phyloP scores from a whole-genome alignment of 2,113 vertebrate species.

The Cyprinodon brontotheroides region DNA sequence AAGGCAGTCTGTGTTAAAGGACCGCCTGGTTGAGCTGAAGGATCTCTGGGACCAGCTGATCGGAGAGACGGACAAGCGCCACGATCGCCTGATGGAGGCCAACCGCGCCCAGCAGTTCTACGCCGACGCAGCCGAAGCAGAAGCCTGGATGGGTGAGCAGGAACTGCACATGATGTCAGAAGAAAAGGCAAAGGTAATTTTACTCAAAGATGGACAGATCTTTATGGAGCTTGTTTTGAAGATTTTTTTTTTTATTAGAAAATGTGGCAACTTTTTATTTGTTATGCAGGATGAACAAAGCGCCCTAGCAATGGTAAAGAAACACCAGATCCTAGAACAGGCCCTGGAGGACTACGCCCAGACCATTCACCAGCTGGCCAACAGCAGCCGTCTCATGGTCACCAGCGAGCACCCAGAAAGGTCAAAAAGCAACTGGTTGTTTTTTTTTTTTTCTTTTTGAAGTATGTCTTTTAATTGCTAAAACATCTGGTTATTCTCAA shows the following conservation, averaged over 20 bases:
- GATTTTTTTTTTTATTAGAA: not conserved
- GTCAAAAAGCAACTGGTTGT: slow-evolving; percentile 64
- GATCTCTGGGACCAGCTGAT: slow-evolving; percentile 86
- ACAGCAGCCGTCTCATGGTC: slow-evolving; percentile 89
- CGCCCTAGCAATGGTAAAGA: slow-evolving; percentile 91
- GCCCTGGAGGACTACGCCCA: slow-evolving; percentile 90
- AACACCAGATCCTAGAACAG: slow-evolving; percentile 89
- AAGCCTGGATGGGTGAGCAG: slow-evolving; percentile 97
- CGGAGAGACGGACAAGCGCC: slow-evolving; percentile 83
- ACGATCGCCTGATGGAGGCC: slow-evolving; percentile 82
- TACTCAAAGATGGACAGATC: not conserved
- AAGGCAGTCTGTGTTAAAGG: slow-evolving; percentile 77
- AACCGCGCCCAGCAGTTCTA: slow-evolving; percentile 92
- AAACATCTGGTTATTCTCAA: not conserved
- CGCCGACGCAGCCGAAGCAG: slow-evolving; percentile 86
- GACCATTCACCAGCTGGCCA: slow-evolving; percentile 88
- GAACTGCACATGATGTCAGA: slow-evolving; percentile 96
- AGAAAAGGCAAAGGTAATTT: slow-evolving; percentile 90
- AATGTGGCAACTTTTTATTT: not conserved
- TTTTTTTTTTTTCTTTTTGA: not conserved
- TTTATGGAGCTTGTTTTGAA: not conserved
- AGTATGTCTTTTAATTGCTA: not conserved
- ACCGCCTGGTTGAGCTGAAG: slow-evolving; percentile 81
- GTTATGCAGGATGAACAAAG: slow-evolving; percentile 87
- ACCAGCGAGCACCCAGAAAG: slow-evolving; percentile 89